A percentile compares a stretch with the other conserved stretches of the same genome.
Evolutionary conservation across 2,113 vertebrate genomes (phyloP).

Genomic region (Aspidoscelis tigris): DNA sequence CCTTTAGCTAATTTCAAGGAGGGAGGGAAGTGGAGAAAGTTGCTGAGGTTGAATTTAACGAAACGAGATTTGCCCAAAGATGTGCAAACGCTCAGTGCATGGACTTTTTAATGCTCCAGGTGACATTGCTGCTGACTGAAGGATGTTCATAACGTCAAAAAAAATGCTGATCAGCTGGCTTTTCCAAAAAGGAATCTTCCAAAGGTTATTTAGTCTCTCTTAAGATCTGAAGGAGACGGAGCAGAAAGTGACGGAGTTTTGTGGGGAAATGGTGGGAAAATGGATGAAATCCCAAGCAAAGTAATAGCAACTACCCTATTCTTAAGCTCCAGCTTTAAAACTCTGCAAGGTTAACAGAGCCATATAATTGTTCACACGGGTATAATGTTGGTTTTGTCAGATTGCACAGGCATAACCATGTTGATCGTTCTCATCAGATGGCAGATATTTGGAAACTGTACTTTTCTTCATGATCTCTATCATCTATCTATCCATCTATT

Average conservation of each 20-base stretch:
- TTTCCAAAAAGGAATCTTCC: conserved; percentile 57
- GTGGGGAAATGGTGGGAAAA: not conserved
- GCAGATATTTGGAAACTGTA: too few species aligned
- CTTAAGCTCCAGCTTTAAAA: not conserved
- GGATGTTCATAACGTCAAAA: conserved; percentile 66
- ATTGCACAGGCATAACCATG: not conserved
- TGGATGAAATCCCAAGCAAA: not conserved
- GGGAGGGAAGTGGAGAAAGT: conserved; percentile 27
- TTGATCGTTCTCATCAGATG: too few species aligned
- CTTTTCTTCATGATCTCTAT: too few species aligned
- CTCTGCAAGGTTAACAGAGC: not conserved
- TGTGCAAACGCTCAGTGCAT: conserved; percentile 57
- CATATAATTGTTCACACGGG: not conserved
- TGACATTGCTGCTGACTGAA: conserved; percentile 70
- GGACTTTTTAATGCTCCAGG: conserved; percentile 57
- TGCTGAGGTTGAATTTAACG: conserved; percentile 66
- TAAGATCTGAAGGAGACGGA: conserved; percentile 46
- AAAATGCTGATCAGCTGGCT: conserved; percentile 64
- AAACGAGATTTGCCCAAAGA: conserved; percentile 59
- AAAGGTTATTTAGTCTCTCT: conserved; percentile 50
- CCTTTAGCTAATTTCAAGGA: conserved; percentile 57
- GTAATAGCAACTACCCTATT: not conserved
- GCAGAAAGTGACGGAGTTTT: conserved; percentile 44
- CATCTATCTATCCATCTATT: too few species aligned
- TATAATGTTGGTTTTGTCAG: not conserved